Base-by-base conservation (phyloP, 2,888 invertebrate species). In the Caenorhabditis doughertyi region DNA sequence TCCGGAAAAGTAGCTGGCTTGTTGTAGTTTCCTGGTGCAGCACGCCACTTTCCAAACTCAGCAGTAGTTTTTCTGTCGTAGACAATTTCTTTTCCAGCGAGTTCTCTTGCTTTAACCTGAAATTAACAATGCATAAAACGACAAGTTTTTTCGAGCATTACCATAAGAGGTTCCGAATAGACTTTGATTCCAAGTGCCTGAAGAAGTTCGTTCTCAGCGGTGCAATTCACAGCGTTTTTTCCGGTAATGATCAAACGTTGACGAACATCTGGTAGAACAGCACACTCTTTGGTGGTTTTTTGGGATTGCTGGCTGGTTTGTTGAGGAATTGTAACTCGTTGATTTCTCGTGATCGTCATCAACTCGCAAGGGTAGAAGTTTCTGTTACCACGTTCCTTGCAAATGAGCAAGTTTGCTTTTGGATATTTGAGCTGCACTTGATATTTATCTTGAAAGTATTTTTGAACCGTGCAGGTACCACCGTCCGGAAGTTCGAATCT, bases 291-390 rank as follows among this genome's bases (percentile, higher is more conserved):
- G 11, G 85, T 88, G 0, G 85, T 84, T 18, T 53, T 27, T 13
- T 79, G 68, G 9, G 70, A 79, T 74, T 87, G 85, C 1, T 65
- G 39, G 2, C 81, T 25, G 3, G 85, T 87, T 27, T 81, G 79
- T 56, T 89, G 87, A 1, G 79, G 71, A 35, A 86, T 81, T 0
- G 84, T 84, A 0, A 89, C 89, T 1, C 89, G 79, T 67, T 89
- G 89, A 51, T 80, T 84, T 21, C 74, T 81, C 9, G 80, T 25
- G 32, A 89, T 81, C 0, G 56, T 65, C 65, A 81, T 55, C 39
- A 86, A 11, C 44, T 89, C 89, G 72, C 84, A 77, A 1, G 89
- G 89, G 23, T 70, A 86, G 53, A 51, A 67, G 65, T 82, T 83
- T 23, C 70, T 49, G 21, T 81, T 79, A n/a, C 82, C 84, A 2